A percentile compares a stretch with the other conserved stretches of the same genome.
phyloP scores from a whole-genome alignment of 2,888 invertebrate species.

The Proisotoma minuta region DNA sequence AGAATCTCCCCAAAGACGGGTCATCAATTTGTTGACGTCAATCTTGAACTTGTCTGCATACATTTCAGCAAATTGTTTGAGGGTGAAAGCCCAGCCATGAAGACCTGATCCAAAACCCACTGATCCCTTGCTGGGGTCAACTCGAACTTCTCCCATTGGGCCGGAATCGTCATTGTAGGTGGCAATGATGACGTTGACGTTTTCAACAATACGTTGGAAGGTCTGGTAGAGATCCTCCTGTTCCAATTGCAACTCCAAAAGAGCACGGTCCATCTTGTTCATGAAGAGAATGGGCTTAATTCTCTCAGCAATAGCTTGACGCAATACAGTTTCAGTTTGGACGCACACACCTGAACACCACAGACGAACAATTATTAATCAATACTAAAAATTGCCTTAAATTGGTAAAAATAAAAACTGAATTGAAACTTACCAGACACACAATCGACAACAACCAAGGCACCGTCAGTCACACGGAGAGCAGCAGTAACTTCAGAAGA shows the following conservation, averaged over 20 bases:
- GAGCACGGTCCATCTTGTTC: conserved; percentile 99
- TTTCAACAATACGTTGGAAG: conserved; percentile 99
- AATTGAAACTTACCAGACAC: conserved; percentile 74
- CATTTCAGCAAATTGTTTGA: conserved; percentile 99
- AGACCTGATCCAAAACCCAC: conserved; percentile 99
- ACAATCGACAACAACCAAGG: conserved; percentile 98
- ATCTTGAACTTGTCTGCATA: conserved; percentile 99
- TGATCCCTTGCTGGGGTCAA: conserved; percentile 95
- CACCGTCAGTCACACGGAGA: conserved; percentile 99
- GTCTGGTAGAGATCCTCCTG: conserved; percentile 97
- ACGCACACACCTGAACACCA: conserved; percentile 85
- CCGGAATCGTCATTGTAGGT: conserved; percentile 96
- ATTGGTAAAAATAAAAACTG: not conserved
- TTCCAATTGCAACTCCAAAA: conserved; percentile 92
- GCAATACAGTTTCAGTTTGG: conserved; percentile 98
- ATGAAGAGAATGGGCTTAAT: conserved; percentile 99
- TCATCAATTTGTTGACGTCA: conserved; percentile 95
- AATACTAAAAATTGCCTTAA: not conserved
- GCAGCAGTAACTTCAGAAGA: conserved; percentile 99
- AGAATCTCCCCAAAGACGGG: conserved; percentile 95
- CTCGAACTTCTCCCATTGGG: conserved; percentile 98
- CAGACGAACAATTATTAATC: conserved; percentile 19
- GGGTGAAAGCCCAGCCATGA: conserved; percentile 99
- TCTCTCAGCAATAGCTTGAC: conserved; percentile 99
- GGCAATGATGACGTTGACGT: conserved; percentile 99